Evolutionary conservation across 2,888 invertebrate genomes (phyloP).

Genomic region (Hydropsyche betteni): DNA sequence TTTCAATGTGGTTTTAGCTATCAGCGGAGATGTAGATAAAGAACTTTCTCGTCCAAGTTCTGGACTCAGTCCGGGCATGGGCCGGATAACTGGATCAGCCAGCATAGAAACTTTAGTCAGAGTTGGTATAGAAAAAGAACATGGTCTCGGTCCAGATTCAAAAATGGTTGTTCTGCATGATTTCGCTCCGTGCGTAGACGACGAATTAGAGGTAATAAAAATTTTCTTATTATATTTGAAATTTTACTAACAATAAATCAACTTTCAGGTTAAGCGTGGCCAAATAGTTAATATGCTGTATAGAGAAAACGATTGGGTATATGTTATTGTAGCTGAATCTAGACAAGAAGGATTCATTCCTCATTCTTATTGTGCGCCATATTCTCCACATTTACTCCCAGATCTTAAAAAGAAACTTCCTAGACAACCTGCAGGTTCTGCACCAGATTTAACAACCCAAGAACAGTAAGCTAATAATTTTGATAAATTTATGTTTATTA

Average conservation of each 20-base stretch:
- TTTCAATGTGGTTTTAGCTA: conserved; percentile 65
- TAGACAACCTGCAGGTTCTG: conserved; percentile 67
- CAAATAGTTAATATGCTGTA: conserved; percentile 95
- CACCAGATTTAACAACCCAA: conserved; percentile 67
- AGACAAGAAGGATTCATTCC: conserved; percentile 95
- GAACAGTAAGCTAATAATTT: conserved; percentile 59
- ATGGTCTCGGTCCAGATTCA: conserved; percentile 89
- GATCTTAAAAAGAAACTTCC: conserved; percentile 91
- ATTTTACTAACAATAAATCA: neutral
- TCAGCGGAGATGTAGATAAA: conserved; percentile 81
- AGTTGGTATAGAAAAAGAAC: conserved; percentile 92
- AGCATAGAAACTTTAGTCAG: conserved; percentile 90
- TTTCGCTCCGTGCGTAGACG: conserved; percentile 94
- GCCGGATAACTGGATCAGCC: conserved; percentile 93
- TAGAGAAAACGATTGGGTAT: conserved; percentile 97
- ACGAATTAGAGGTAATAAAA: conserved; percentile 81
- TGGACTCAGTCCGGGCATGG: conserved; percentile 82
- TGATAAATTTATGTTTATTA: conserved; percentile 51
- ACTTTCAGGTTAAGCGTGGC: conserved; percentile 76
- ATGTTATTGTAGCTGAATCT: conserved; percentile 90
- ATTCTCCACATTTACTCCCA: conserved; percentile 75
- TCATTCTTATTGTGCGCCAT: conserved; percentile 91
- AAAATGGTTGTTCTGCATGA: conserved; percentile 96
- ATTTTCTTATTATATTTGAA: neutral
- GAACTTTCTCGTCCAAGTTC: conserved; percentile 73